phyloP scores from a whole-genome alignment of 2,888 invertebrate species.

The Callyntrura sp. region DNA sequence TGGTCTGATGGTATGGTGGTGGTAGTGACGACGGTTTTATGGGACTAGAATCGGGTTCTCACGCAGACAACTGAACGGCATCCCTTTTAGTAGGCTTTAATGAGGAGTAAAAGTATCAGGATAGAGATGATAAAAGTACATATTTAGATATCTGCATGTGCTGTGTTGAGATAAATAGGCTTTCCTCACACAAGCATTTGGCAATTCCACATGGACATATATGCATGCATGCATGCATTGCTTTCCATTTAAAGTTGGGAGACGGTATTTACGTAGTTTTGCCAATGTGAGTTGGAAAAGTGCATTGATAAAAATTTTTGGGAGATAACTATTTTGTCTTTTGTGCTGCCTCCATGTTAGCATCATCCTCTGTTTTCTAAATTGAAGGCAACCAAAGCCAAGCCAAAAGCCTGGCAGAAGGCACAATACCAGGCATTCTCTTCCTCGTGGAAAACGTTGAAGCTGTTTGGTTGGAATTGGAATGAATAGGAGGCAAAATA shows the following conservation, averaged over 20 bases:
- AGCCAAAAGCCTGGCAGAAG: slow-evolving; percentile 9
- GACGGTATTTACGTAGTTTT: not conserved
- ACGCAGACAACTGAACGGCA: not conserved
- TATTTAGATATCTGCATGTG: no score
- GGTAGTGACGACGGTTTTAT: not conserved
- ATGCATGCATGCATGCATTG: slow-evolving; percentile 1
- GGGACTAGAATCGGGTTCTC: slow-evolving; percentile 5
- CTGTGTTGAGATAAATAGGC: slow-evolving; percentile 46
- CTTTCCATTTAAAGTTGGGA: not conserved
- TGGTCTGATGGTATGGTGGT: not conserved
- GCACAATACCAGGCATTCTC: not conserved
- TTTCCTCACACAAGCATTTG: not conserved
- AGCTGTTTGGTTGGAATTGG: not conserved
- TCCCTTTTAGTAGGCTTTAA: slow-evolving; percentile 54
- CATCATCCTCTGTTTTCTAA: slow-evolving; percentile 33
- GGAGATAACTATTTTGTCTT: slow-evolving; percentile 30
- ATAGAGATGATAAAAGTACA: not conserved
- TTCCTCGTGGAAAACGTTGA: not conserved
- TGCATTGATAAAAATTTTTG: not conserved
- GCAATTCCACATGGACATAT: not conserved
- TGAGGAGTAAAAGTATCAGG: slow-evolving; percentile 36
- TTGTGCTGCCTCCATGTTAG: not conserved
- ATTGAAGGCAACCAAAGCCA: slow-evolving; percentile 23
- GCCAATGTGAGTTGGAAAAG: not conserved
- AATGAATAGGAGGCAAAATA: not conserved